These are phyloP conservation scores for Caloenas nicobarica DNA, from an alignment of 2,113 vertebrate genomes.

Conservation along the genomic window DNA sequence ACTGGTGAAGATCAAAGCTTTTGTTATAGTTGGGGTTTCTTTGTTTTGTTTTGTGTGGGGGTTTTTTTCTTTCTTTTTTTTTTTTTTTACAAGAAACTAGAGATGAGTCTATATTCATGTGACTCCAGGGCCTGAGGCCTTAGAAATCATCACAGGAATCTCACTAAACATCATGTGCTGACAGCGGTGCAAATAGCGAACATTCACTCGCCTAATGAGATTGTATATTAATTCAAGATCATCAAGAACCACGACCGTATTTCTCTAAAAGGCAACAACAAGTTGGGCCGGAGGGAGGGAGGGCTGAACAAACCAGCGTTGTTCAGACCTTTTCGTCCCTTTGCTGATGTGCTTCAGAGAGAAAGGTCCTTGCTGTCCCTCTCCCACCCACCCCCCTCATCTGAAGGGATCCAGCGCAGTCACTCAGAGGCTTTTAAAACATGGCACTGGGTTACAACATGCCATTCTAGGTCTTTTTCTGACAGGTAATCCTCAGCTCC, in stretches of 20 bases:
- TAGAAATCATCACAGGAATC: conserved; percentile 49
- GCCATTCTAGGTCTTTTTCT: conserved; percentile 6
- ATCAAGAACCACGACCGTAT: background rate
- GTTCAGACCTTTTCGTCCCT: background rate
- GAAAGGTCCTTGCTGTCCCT: background rate
- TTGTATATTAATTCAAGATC: conserved; percentile 21
- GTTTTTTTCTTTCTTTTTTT: too few species aligned
- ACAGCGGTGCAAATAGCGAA: conserved; percentile 48
- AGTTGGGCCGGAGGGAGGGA: background rate
- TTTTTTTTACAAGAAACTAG: background rate
- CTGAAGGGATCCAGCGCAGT: background rate
- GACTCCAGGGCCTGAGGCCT: conserved; percentile 24
- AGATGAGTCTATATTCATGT: background rate
- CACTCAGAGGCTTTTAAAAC: background rate
- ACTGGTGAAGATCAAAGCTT: background rate
- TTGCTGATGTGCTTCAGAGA: background rate
- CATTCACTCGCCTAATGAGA: conserved; percentile 40
- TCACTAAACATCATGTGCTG: conserved; percentile 27
- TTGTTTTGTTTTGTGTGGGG: background rate
- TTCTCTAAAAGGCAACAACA: background rate
- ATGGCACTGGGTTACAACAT: background rate
- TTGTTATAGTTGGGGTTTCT: background rate
- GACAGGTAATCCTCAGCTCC: conserved; percentile 41
- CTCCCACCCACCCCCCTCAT: background rate
- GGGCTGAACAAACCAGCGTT: background rate